These are phyloP conservation scores for Ranitomeya variabilis DNA, from an alignment of 2,113 vertebrate genomes.

Conservation along the genomic window DNA sequence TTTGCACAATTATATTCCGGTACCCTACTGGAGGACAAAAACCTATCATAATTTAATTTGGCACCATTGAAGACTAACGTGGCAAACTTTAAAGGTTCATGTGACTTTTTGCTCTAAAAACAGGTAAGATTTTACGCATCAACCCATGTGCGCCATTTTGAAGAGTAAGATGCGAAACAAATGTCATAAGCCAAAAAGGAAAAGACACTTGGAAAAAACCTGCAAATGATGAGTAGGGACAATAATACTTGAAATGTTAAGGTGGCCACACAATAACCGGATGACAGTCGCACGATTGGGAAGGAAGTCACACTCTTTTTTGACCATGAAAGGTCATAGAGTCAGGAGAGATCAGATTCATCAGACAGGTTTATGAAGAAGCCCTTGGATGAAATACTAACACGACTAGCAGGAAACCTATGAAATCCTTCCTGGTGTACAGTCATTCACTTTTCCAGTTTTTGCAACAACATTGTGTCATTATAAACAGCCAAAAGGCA, in stretches of 20 bases:
- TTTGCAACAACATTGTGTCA: not conserved
- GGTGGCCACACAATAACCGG: slow-evolving; percentile 27
- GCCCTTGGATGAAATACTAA: not conserved
- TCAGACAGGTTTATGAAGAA: not conserved
- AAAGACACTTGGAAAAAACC: too few species aligned
- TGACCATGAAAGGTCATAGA: slow-evolving; percentile 11
- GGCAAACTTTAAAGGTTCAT: too few species aligned
- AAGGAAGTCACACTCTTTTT: slow-evolving; percentile 48
- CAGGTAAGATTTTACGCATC: too few species aligned
- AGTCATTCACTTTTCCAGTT: not conserved
- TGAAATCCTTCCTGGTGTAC: not conserved
- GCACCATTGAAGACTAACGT: too few species aligned
- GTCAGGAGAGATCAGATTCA: not conserved
- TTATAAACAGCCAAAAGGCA: slow-evolving; percentile 38
- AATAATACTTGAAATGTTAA: not conserved
- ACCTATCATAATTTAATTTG: too few species aligned
- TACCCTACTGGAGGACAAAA: too few species aligned
- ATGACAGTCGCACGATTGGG: slow-evolving; percentile 18
- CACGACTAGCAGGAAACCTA: not conserved
- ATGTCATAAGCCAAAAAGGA: too few species aligned
- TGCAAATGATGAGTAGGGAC: too few species aligned
- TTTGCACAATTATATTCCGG: too few species aligned
- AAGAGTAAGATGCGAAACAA: too few species aligned
- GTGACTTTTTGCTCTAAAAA: too few species aligned
- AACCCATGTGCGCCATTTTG: too few species aligned